A percentile compares a stretch with the other conserved stretches of the same genome.
These are phyloP conservation scores for Gymnobelideus leadbeateri DNA, from an alignment of 2,113 vertebrate genomes.

Conservation along the genomic window DNA sequence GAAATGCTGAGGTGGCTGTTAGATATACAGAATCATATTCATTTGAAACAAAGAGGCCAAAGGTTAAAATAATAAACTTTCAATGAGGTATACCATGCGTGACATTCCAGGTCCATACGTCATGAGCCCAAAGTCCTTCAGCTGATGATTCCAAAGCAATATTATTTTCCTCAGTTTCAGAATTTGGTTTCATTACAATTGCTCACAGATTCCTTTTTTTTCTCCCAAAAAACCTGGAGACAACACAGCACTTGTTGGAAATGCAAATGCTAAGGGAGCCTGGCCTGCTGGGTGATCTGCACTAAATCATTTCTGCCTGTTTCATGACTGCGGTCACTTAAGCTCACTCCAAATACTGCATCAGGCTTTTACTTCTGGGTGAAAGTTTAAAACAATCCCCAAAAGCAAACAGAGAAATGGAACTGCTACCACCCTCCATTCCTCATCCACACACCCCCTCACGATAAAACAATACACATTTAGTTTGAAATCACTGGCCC, in stretches of 20 bases:
- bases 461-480: conserved; percentile 71
- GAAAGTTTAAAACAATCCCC: conserved; percentile 78
- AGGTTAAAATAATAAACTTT: conserved; percentile 76
- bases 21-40: conserved; percentile 56
- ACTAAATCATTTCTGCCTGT: conserved; percentile 73
- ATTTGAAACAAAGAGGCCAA: conserved; percentile 67
- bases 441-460: conserved; percentile 21
- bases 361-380: conserved; percentile 70
- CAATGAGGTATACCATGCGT: conserved; percentile 65
- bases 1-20: conserved; percentile 56
- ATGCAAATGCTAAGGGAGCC: conserved; percentile 63
- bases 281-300: conserved; percentile 70
- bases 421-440: conserved; percentile 8
- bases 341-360: conserved; percentile 66
- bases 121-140: conserved; percentile 68
- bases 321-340: conserved; percentile 67
- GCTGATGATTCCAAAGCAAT: conserved; percentile 74
- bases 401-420: conserved; percentile 65
- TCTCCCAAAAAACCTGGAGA: conserved; percentile 64
- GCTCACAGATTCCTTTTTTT: conserved; percentile 49
- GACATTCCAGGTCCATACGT: conserved; percentile 65
- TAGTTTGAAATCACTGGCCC: conserved; percentile 72
- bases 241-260: conserved; percentile 70
- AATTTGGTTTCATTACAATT: conserved; percentile 63
- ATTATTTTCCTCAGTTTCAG: conserved; percentile 65